Base-by-base conservation (phyloP, 1,140 invertebrate genomes). In the Notospermus geniculatus region DNA sequence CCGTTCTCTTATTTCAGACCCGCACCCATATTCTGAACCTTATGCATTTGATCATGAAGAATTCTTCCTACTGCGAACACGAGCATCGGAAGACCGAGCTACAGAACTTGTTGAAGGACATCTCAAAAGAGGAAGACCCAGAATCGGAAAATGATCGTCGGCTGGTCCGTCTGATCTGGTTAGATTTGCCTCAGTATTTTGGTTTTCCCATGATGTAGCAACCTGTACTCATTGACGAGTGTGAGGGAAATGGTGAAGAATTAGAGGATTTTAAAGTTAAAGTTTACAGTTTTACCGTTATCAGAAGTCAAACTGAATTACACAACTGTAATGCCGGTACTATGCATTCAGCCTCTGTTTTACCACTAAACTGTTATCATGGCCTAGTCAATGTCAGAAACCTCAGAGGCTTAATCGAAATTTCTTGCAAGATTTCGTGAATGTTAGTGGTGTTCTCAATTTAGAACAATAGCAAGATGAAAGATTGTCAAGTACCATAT, bases 51-150 rank as follows among this genome's bases (percentile, higher is more conserved):
- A 67, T 78, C 19, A 53, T 79, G 5, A 62, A 65, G 28, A 77
- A 79, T 60, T 77, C 77, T 1, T 60, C 71, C 46, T 79, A 80
- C 60, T 25, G 60, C 11, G 71, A 79, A 30, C 63, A 73, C 53
- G 32, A 54, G 41, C 74, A 80, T 59, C 66, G 72, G 22, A 65
- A 63, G 27, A 45, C 62, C 7, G 78, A 80, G 53, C 64, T 80
- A n/a, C 56, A 59, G 9, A 45, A 60, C n/a, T 65, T 67, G 68
- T 66, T 80, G 25, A 57, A 63, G 19, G 41, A 59, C 30, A 67
- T 71, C 30, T 71, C 71, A n/a, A 54, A 58, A 9, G 62, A 69
- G 22, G 75, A 77, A 56, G 76, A 75, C 29, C 60, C 66, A 13
- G 64, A 68, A 9, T 66, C 60, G 7, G 61, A 57, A 1, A 55